A percentile compares a stretch with the other conserved stretches of the same genome.
Conservation (phyloP, 2,888 invertebrate genomes). For the Agrotis puta region DNA sequence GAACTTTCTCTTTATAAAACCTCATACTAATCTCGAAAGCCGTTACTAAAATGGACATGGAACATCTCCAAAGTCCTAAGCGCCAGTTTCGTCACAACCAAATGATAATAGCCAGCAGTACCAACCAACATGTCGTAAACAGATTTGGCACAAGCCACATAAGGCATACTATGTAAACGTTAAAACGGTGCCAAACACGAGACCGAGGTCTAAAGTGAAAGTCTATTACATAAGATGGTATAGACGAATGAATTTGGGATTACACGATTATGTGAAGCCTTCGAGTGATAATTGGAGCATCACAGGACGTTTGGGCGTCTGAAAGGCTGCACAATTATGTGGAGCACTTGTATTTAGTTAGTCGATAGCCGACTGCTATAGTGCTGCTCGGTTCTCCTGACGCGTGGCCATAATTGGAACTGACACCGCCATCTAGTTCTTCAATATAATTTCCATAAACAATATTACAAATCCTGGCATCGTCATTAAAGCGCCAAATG, state of each 20-base stretch:
- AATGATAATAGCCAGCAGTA: conserved; percentile 14
- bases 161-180: conserved; percentile 33
- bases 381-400: neutral
- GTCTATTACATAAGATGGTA: conserved; percentile 36
- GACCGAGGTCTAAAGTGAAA: conserved; percentile 57
- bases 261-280: conserved; percentile 46
- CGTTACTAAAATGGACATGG: neutral
- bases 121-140: conserved; percentile 33
- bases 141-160: conserved; percentile 49
- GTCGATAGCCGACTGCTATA: neutral
- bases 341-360: too few relatives aligned
- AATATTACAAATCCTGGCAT: neutral
- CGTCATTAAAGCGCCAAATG: neutral
- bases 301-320: conserved; percentile 24
- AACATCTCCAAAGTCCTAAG: conserved; percentile 21
- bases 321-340: conserved; percentile 35
- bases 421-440: neutral
- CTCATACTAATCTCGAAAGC: neutral
- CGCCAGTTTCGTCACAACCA: conserved; percentile 16
- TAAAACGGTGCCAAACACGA: conserved; percentile 56
- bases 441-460: neutral
- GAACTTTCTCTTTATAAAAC: neutral
- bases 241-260: conserved; percentile 34
- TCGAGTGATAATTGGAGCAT: conserved; percentile 53
- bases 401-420: neutral